Percentiles rank a stretch among this genome's conserved stretches.
These are phyloP conservation scores for Exephanes ischioxanthus DNA, from an alignment of 2,888 invertebrate species.

Conservation along the genomic window DNA sequence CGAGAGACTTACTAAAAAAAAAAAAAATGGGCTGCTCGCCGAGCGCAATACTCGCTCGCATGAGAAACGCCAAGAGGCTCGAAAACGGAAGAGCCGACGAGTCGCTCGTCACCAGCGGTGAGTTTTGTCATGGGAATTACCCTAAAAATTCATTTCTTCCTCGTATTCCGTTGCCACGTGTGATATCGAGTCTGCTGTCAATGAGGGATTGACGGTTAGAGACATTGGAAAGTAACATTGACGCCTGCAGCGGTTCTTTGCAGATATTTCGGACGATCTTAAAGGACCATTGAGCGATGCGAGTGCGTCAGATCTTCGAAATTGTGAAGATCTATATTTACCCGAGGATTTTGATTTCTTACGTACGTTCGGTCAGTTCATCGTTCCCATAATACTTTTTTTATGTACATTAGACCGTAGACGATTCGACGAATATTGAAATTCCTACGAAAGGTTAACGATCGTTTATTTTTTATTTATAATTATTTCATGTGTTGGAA, in stretches of 20 bases:
- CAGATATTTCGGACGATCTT: constrained; percentile 74
- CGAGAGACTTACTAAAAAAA: neutral
- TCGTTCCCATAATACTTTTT: neutral
- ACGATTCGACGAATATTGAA: neutral
- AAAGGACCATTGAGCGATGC: constrained; percentile 40
- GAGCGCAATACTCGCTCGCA: constrained; percentile 68
- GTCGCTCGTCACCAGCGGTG: constrained; percentile 68
- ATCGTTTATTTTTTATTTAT: too few relatives aligned
- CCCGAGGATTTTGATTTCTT: constrained; percentile 50
- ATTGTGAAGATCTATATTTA: constrained; percentile 46
- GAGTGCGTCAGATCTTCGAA: constrained; percentile 28
- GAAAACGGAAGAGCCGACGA: constrained; percentile 64
- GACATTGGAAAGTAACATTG: neutral
- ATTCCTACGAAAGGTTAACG: constrained; percentile 1
- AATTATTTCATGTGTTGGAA: too few relatives aligned
- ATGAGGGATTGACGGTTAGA: neutral
- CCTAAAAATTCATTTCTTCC: constrained; percentile 7
- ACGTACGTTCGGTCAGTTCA: constrained; percentile 52
- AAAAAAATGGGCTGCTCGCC: constrained; percentile 70
- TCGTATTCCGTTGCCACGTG: neutral
- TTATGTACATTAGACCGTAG: neutral
- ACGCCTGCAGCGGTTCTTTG: constrained; percentile 41
- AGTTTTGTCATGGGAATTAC: constrained; percentile 37
- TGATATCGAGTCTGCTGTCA: neutral
- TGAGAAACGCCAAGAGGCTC: constrained; percentile 67